Percentiles rank a stretch among this genome's conserved stretches.
Conservation (phyloP, 2,797 vertebrate species). For the Podarcis lilfordi region DNA sequence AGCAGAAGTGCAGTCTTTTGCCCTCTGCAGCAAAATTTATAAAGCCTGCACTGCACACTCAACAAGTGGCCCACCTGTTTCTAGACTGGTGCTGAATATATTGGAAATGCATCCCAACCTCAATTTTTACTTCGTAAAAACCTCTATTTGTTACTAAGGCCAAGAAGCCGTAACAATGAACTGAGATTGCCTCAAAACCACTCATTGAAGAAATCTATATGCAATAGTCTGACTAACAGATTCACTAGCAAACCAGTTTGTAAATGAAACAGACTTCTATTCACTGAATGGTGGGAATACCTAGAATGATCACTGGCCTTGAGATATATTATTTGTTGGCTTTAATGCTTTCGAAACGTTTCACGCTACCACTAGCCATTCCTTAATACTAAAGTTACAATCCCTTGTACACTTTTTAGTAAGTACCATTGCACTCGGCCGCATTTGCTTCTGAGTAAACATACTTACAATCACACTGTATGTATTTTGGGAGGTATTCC, state of each 20-base stretch:
- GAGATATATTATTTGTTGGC: background rate
- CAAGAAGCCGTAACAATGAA: background rate
- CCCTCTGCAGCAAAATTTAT: too few relatives aligned
- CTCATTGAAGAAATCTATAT: background rate
- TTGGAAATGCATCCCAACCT: background rate
- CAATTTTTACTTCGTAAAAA: background rate
- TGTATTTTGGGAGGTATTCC: background rate
- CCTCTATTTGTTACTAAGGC: too few relatives aligned
- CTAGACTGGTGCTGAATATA: background rate
- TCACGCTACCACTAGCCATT: background rate
- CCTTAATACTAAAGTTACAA: background rate
- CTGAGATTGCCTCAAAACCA: background rate
- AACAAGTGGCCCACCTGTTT: background rate
- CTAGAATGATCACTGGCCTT: background rate
- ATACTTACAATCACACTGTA: background rate
- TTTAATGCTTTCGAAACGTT: too few relatives aligned
- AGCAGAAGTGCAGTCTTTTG: too few relatives aligned
- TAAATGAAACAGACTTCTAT: background rate
- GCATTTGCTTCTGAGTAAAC: background rate
- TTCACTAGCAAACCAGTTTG: background rate
- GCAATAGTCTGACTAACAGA: background rate
- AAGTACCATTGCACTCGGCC: background rate
- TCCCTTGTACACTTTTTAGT: background rate
- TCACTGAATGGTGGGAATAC: background rate
- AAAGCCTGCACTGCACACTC: too few relatives aligned